A percentile compares a stretch with the other conserved stretches of the same genome.
These are phyloP conservation scores for Polydrusus pterygomalis DNA, from an alignment of 2,888 invertebrate genomes.

Conservation along the genomic window DNA sequence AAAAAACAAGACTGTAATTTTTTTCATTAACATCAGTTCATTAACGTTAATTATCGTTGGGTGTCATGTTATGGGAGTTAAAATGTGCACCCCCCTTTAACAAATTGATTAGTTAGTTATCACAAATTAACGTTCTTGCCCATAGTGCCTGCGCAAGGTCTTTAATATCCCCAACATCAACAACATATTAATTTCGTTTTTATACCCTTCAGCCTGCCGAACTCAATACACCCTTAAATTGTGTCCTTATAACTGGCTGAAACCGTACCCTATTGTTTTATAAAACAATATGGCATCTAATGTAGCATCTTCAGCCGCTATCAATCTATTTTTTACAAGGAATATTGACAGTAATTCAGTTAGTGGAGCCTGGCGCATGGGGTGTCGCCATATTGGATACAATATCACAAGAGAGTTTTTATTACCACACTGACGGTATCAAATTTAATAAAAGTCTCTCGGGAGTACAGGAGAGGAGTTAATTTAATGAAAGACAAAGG, in stretches of 20 bases:
- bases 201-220: background rate
- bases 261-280: conserved; percentile 43
- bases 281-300: conserved; percentile 46
- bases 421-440: conserved; percentile 37
- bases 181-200: conserved; percentile 6
- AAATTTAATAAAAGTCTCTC: conserved; percentile 44
- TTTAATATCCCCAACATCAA: background rate
- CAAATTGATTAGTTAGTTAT: too few species aligned
- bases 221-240: conserved; percentile 28
- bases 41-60: too few species aligned
- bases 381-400: conserved; percentile 35
- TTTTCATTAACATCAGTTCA: too few species aligned
- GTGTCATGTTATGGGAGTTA: too few species aligned
- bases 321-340: conserved; percentile 49
- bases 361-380: conserved; percentile 24
- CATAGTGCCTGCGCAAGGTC: background rate
- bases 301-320: conserved; percentile 33
- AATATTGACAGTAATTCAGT: conserved; percentile 54
- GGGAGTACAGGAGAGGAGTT: conserved; percentile 21
- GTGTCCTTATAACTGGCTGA: conserved; percentile 34
- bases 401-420: conserved; percentile 48
- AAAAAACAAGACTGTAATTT: too few species aligned
- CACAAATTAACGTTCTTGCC: background rate
- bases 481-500: conserved; percentile 40
- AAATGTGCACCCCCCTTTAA: too few species aligned